Percentiles rank a stretch among this genome's conserved stretches.
Evolutionary conservation across 2,797 vertebrate species (phyloP).

Genomic region (Squalus acanthias): DNA sequence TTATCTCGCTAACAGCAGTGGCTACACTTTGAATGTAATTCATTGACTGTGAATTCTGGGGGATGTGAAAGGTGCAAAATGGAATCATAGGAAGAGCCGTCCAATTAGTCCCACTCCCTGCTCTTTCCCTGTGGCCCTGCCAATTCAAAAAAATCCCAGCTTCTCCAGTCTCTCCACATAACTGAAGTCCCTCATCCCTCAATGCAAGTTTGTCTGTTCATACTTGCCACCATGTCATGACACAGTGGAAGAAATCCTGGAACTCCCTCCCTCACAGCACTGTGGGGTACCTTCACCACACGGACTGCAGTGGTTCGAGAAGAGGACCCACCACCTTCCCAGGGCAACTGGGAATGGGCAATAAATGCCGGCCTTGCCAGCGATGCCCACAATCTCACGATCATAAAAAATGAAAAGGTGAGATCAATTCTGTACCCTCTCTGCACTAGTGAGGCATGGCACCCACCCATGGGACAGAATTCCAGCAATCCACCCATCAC

Average conservation of each 20-base stretch:
- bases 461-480: not conserved
- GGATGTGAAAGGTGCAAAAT: not conserved
- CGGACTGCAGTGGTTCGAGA: too few species aligned
- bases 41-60: not conserved
- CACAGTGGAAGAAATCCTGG: not conserved
- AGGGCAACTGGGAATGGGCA: not conserved
- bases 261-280: not conserved
- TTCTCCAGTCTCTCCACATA: too few species aligned
- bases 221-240: too few species aligned
- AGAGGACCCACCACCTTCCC: not conserved
- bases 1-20: not conserved
- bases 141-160: not conserved
- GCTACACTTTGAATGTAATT: not conserved
- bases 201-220: too few species aligned
- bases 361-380: not conserved
- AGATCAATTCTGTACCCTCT: not conserved
- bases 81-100: not conserved
- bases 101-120: not conserved
- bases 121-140: not conserved
- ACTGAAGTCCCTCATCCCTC: too few species aligned
- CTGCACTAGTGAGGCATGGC: not conserved
- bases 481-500: not conserved
- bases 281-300: not conserved
- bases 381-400: not conserved
- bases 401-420: not conserved